These are phyloP conservation scores for Myrmecophaga tridactyla DNA, from an alignment of 2,113 vertebrate genomes.

Conservation along the genomic window DNA sequence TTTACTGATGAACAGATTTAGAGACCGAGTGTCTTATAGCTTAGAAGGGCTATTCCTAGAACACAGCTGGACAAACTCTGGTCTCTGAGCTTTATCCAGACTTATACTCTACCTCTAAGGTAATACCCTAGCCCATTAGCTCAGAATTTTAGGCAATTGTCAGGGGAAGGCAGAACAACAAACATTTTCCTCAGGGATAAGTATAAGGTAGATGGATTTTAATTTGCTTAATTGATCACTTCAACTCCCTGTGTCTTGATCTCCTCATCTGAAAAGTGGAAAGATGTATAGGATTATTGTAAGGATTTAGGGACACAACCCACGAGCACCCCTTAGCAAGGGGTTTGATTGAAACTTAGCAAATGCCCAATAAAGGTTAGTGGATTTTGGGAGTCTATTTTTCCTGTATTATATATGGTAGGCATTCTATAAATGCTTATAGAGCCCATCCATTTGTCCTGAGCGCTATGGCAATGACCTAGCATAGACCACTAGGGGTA, in stretches of 20 bases:
- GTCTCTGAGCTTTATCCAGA: neutral
- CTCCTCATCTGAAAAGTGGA: neutral
- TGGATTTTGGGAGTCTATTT: neutral
- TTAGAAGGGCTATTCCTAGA: neutral
- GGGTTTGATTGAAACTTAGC: neutral
- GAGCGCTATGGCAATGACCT: neutral
- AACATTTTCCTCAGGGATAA: neutral
- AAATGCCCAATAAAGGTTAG: neutral
- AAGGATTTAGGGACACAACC: neutral
- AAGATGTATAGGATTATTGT: neutral
- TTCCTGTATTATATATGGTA: neutral
- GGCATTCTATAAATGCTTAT: neutral
- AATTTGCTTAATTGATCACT: neutral
- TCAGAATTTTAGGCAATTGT: neutral
- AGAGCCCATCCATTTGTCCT: neutral
- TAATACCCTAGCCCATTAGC: neutral
- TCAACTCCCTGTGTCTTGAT: neutral
- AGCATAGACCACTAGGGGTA: neutral
- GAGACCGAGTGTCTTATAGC: neutral
- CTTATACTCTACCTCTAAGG: neutral
- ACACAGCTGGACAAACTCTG: neutral
- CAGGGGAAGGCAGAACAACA: rapidly evolving
- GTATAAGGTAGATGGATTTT: neutral
- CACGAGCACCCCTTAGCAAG: neutral
- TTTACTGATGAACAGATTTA: neutral